Evolutionary conservation across 2,888 invertebrate genomes (phyloP), one percentile per base, ranked within the genome.

Genomic region (Rotaria macrura): DNA sequence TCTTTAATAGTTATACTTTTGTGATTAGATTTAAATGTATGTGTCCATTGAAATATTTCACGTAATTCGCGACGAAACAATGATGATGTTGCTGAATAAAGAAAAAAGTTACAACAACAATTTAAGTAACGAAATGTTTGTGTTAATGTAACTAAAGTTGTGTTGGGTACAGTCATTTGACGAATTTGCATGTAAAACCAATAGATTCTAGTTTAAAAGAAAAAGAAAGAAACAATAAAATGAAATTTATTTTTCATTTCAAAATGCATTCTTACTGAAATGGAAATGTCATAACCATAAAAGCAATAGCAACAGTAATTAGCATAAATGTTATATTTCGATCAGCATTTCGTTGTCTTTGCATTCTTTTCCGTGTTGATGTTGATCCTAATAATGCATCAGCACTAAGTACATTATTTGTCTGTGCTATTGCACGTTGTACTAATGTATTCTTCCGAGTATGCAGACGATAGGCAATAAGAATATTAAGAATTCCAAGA

Each of bases 91-190:
- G 43, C 79, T 25, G 79, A 79, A 79, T 79, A 79, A n/a, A 79
- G 43, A 79, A 79, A 79, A 79, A 79, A 40, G 14, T 43, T 43
- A 43, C 40, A 43, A 25, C 40, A 43, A 79, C 43, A 79, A 79
- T 79, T 79, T n/a, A 79, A 43, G n/a, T 79, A 43, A 43, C 79
- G 79, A 79, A 79, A 79, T 79, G 79, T 79, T 79, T 79, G 79
- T 43, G 79, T 79, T 79, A 79, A 79, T 43, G 43, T 79, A n/a
- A 43, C 25, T 25, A 79, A 12, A 43, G 79, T 79, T 25, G 9
- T 17, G 6, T 79, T 43, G 12, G 43, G 43, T 17, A 5, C 1
- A 12, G 43, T 79, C 6, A 43, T 2, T 79, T 79, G 79, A n/a
- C 43, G 43, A 10, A 79, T 79, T 43, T 79, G 79, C 43, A 79